Percentiles rank a stretch among this genome's conserved stretches.
These are phyloP conservation scores for Oxyura jamaicensis DNA, from an alignment of 2,113 vertebrate genomes.

Conservation along the genomic window DNA sequence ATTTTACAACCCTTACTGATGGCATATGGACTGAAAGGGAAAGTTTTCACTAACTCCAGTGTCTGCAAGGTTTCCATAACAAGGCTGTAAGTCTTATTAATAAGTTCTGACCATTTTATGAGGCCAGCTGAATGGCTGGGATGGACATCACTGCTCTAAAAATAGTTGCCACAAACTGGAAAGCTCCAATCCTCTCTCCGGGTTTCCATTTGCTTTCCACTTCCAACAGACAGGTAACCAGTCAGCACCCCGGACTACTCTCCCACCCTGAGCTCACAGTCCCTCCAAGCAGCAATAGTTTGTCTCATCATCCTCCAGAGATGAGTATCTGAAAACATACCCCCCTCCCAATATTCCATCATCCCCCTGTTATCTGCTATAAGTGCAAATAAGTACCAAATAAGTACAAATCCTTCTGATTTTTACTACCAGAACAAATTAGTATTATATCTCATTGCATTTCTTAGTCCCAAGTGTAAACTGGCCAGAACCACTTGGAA, in stretches of 20 bases:
- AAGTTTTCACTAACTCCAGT: not conserved
- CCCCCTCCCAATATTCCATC: not conserved
- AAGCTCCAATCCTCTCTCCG: not conserved
- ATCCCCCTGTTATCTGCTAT: not conserved
- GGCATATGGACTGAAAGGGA: not conserved
- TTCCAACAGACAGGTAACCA: not conserved
- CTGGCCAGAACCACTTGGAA: not conserved
- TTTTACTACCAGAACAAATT: not conserved
- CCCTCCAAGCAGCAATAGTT: not conserved
- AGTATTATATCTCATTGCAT: not conserved
- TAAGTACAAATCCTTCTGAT: not conserved
- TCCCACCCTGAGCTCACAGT: not conserved
- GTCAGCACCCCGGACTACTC: not conserved
- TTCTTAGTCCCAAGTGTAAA: not conserved
- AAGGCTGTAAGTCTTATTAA: not conserved
- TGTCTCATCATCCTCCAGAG: not conserved
- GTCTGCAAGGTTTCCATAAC: not conserved
- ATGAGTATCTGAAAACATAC: not conserved
- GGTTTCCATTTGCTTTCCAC: not conserved
- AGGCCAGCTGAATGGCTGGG: not conserved
- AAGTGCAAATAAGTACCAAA: too few species aligned
- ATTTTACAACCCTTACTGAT: not conserved
- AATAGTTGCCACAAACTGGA: not conserved
- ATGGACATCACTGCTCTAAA: not conserved
- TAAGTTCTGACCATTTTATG: not conserved